These are phyloP conservation scores for Calonectris borealis DNA, from an alignment of 2,113 vertebrate species.

Conservation along the genomic window DNA sequence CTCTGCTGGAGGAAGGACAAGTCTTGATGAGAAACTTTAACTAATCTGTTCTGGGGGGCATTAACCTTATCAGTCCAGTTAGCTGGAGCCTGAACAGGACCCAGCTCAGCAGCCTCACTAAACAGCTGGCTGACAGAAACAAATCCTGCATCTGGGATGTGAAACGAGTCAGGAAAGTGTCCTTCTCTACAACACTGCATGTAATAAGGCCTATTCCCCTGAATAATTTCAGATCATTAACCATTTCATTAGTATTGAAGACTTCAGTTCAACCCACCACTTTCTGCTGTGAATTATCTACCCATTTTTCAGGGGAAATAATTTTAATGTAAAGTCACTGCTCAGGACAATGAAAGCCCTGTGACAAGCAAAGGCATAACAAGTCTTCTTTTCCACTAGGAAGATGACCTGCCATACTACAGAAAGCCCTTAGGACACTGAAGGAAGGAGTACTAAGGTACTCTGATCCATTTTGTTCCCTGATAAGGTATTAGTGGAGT, in stretches of 20 bases:
- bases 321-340: not conserved
- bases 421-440: not conserved
- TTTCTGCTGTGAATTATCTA: not conserved
- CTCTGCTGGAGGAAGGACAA: not conserved
- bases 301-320: not conserved
- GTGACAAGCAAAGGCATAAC: not conserved
- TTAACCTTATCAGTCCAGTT: not conserved
- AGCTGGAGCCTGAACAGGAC: not conserved
- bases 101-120: not conserved
- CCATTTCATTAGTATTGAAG: not conserved
- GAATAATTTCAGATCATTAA: not conserved
- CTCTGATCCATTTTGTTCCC: not conserved
- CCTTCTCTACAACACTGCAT: not conserved
- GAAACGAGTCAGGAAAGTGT: not conserved
- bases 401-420: not conserved
- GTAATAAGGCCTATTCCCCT: not conserved
- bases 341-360: not conserved
- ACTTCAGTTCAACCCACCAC: not conserved
- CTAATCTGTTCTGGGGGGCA: not conserved
- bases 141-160: not conserved
- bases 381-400: not conserved
- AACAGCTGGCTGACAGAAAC: not conserved
- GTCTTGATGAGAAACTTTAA: not conserved
- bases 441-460: not conserved
- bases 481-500: not conserved